Base-by-base conservation (phyloP, 2,888 invertebrate genomes). In the Papilio demoleus region DNA sequence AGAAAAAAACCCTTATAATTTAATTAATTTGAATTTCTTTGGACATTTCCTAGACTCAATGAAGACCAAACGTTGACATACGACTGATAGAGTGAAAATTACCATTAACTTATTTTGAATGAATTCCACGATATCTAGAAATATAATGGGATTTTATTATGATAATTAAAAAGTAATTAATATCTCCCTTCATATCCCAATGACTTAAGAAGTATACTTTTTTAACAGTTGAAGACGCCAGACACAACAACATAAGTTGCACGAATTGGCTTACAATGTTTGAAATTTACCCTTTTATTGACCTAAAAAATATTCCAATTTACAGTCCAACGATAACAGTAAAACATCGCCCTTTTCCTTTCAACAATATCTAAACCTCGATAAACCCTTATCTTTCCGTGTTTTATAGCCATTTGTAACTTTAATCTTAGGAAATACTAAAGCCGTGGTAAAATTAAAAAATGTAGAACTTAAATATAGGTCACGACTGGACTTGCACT, bases 401-500 rank as follows among this genome's bases (percentile, higher is more conserved):
- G 24, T 27, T 27, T 50, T 50, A 27, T 27, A 50, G 27, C 27
- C 27, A 50, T 50, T 50, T 27, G 14, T 31, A 4, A 50, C 17
- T 22, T 45, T 45, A 45, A 45, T 45, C 22, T 45, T 50, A 24
- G 12, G n/a, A 31, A 53, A 53, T 31, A 31, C 6, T 31, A 53
- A 53, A 53, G 14, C 53, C 27, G 14, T 27, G 19, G n/a, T 27
- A n/a, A n/a, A 53, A 53, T n/a, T 31, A n/a, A 53, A 53, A 53
- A 53, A 47, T 24, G 22, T 50, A 31, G 53, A 53, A 31, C 31
- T 53, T 14, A 53, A 53, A 65, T 42, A 31, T 42, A 31, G 65
- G 53, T 53, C 53, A 53, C n/a, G 31, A 53, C 53, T n/a, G 53
- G 31, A 53, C 53, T 53, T 53, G 31, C 27, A 53, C 31, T 53